Base-by-base conservation (phyloP, 2,888 invertebrate species). In the Amaurobius ferox region DNA sequence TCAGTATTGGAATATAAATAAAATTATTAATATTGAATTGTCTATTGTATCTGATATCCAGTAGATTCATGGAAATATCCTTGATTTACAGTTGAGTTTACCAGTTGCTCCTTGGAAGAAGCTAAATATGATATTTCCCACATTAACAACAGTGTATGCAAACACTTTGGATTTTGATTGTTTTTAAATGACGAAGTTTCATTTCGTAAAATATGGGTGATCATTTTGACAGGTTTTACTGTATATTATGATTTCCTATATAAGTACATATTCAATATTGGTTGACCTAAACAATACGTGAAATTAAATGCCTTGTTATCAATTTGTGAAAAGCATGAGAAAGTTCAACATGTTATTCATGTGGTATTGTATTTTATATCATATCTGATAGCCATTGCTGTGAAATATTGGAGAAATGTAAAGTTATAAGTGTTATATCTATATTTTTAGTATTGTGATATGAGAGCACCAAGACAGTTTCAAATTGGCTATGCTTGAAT, bases 401-500 rank as follows among this genome's bases (percentile, higher is more conserved):
- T 48, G 23, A 68, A 30, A 29, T 67, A 44, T 71, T 39, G 35
- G 40, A 79, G 66, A 35, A 67, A 39, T 67, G 39, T 67, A 35
- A 62, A 70, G 30, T 55, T 71, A 32, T 80, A 73, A 80, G 68
- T 81, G 68, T 76, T 81, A 74, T 39, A 73, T 23, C 55, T 81
- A 81, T 81, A 81, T 81, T 81, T 81, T 81, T 81, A 68, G 70
- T 74, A 64, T n/a, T 70, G 74, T 81, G 81, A 81, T 81, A 81
- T 62, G 70, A 35, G 68, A 40, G 44, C 30, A 62, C 71, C 39
- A 23, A 67, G 13, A 16, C 35, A n/a, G 19, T 44, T 70, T 28
- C 13, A 70, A 70, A 28, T 66, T 29, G 30, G 2, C 30, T n/a
- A 6, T 35, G 39, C 39, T 19, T 19, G n/a, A n/a, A 67, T 19